Base-by-base conservation (phyloP, 2,797 vertebrate genomes). In the Merluccius polli region DNA sequence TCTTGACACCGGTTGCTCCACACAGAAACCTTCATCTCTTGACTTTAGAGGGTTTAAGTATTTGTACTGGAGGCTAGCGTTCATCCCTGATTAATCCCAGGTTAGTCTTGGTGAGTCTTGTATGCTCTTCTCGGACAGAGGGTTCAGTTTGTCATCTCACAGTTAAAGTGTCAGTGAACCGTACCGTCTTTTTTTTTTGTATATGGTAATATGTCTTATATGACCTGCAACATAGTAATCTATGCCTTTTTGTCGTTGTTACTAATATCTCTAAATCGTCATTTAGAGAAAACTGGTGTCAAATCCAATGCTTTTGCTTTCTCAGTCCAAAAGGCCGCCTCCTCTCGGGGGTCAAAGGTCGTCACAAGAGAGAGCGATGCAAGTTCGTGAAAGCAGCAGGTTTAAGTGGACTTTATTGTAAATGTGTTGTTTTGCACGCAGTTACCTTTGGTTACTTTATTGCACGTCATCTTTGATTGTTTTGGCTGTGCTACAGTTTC, bases 1-100 rank as follows among this genome's bases (percentile, higher is more conserved):
- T n/a, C 74, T 78, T 75, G 44, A 32, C 70, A 32, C 70, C 30
- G 71, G 70, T 63, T 11, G 32, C 33, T 11, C 70, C 21, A n/a
- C 33, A 38, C 21, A 5, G 7, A 38, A 71, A 33, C 4, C 31
- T 36, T n/a, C 33, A 15, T 71, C 35, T 38, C n/a, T 71, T 35
- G 18, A n/a, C 32, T 0, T 35, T 10, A 10, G 13, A 71, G n/a
- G 10, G 30, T 21, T 71, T 9, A 6, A 24, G 24, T 2, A 15
- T 63, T 63, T 24, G 52, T 11, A 27, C 52, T 2, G 52, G 52
- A 9, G 52, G n/a, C n/a, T 24, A 24, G n/a, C 52, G n/a, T 27
- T 52, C 48, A 52, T 52, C 48, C 48, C 18, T n/a, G 21, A 63
- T 21, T 52, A 52, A 52, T 52, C 21, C 48, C 48, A 7, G 48